Evolutionary conservation across 2,797 vertebrate genomes (phyloP).

Genomic region (Amblyopsis hoosieri): DNA sequence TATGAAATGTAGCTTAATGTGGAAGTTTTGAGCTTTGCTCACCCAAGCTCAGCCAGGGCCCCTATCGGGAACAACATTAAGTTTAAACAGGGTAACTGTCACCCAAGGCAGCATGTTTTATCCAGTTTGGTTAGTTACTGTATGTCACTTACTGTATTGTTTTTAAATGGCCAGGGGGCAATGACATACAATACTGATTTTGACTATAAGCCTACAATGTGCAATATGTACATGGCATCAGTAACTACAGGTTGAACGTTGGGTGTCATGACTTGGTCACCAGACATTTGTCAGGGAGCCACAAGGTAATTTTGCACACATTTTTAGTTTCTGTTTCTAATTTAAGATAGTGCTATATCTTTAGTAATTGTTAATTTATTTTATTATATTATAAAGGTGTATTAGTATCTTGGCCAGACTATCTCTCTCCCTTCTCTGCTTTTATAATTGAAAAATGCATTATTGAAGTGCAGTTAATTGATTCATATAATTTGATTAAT

Average conservation of each 20-base stretch:
- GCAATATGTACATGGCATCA: constrained; percentile 5
- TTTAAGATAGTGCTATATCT: background rate
- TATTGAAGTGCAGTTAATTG: constrained; percentile 62
- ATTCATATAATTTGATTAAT: constrained; percentile 14
- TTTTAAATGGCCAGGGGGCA: too few relatives aligned
- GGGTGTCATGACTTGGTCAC: too few relatives aligned
- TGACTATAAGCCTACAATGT: too few relatives aligned
- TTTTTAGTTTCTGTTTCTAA: too few relatives aligned
- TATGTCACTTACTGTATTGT: too few relatives aligned
- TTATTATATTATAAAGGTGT: too few relatives aligned
- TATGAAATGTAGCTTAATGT: background rate
- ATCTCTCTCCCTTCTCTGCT: background rate
- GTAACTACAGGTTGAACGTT: constrained; percentile 13
- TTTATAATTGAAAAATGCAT: constrained; percentile 63
- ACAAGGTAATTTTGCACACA: too few relatives aligned
- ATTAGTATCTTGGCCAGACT: background rate
- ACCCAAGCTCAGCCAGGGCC: constrained; percentile 39
- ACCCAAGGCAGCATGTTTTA: too few relatives aligned
- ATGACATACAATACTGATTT: too few relatives aligned
- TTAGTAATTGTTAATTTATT: background rate
- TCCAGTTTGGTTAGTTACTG: too few relatives aligned
- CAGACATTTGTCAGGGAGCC: too few relatives aligned
- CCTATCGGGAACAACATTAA: constrained; percentile 26
- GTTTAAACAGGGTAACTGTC: constrained; percentile 51
- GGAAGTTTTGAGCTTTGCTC: constrained; percentile 17